These are phyloP conservation scores for Conopomorpha cramerella DNA, from an alignment of 1,140 invertebrate genomes.

Conservation along the genomic window DNA sequence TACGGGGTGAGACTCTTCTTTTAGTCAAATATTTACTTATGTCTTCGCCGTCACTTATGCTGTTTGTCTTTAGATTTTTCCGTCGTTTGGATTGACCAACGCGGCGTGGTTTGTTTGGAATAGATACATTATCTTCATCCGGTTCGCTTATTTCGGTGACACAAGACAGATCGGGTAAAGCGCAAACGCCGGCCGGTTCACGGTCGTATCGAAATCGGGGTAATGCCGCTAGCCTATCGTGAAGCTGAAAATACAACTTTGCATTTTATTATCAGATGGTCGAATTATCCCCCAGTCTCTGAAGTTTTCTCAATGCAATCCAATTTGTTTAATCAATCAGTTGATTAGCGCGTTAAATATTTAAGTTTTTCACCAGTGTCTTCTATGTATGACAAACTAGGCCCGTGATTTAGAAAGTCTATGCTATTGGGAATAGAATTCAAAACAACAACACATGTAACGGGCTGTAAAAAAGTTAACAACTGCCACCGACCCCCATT, in stretches of 20 bases:
- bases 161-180: slow-evolving; percentile 17
- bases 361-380: not conserved
- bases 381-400: not conserved
- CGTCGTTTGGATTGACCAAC: not conserved
- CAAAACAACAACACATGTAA: too few relatives aligned
- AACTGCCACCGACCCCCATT: too few relatives aligned
- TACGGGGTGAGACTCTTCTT: slow-evolving; percentile 6
- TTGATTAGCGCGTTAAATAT: too few relatives aligned
- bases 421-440: too few relatives aligned
- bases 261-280: too few relatives aligned
- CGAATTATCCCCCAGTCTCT: too few relatives aligned
- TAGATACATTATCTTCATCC: slow-evolving; percentile 14
- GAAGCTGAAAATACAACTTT: slow-evolving; percentile 24
- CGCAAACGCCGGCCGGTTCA: slow-evolving; percentile 17
- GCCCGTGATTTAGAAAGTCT: not conserved
- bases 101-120: not conserved
- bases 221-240: slow-evolving; percentile 22
- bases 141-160: slow-evolving; percentile 24
- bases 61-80: slow-evolving; percentile 6
- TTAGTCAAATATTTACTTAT: slow-evolving; percentile 2
- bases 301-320: too few relatives aligned
- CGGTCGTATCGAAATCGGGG: slow-evolving; percentile 18
- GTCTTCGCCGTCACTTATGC: slow-evolving; percentile 10
- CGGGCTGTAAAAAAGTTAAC: too few relatives aligned
- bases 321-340: too few relatives aligned